Conservation (phyloP, 1,140 invertebrate genomes). For the Gerris buenoi region DNA sequence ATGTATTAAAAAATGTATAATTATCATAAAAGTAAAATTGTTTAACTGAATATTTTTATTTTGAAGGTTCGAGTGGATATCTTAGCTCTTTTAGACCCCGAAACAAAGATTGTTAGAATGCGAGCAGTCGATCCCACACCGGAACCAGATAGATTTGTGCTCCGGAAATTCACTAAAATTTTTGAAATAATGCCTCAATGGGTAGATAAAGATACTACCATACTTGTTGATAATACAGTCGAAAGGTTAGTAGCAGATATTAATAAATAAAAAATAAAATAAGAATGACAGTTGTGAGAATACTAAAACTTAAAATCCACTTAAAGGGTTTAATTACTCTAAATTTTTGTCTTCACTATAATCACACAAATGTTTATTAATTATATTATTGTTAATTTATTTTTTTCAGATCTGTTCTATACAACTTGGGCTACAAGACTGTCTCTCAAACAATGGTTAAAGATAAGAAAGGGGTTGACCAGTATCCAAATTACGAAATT, state of each 20-base stretch:
- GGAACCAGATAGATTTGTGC: constrained; percentile 32
- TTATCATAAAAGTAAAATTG: too few relatives aligned
- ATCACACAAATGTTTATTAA: too few relatives aligned
- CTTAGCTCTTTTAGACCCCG: constrained; percentile 61
- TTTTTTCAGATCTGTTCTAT: not conserved
- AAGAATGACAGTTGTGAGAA: too few relatives aligned
- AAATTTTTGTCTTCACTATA: too few relatives aligned
- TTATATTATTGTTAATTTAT: too few relatives aligned
- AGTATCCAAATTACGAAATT: constrained; percentile 51
- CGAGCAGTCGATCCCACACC: constrained; percentile 61
- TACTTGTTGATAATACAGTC: constrained; percentile 66
- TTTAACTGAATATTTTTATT: too few relatives aligned
- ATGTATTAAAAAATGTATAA: too few relatives aligned
- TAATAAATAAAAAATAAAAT: too few relatives aligned
- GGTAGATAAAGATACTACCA: constrained; percentile 58
- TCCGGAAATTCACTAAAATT: constrained; percentile 55
- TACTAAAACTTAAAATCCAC: too few relatives aligned
- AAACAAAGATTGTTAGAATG: constrained; percentile 54
- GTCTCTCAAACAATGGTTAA: constrained; percentile 51
- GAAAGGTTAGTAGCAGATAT: constrained; percentile 29
- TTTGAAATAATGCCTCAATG: constrained; percentile 57
- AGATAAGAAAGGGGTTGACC: constrained; percentile 29
- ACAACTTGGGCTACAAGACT: constrained; percentile 52
- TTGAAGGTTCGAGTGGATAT: constrained; percentile 74
- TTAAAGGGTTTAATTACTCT: too few relatives aligned